These are phyloP conservation scores for Crotalus viridis DNA, from an alignment of 2,113 vertebrate genomes.

Conservation along the genomic window DNA sequence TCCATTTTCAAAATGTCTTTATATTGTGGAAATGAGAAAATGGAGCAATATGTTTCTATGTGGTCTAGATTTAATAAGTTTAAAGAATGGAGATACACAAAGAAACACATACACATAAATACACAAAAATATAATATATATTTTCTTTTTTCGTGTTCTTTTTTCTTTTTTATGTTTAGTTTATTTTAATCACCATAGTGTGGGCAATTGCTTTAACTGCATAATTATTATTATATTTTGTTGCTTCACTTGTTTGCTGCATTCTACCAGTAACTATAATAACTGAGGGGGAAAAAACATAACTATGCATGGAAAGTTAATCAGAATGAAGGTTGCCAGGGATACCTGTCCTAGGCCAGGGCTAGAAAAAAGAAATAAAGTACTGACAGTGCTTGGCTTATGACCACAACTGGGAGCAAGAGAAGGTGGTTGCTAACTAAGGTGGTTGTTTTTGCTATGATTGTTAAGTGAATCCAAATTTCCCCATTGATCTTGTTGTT, in stretches of 20 bases:
- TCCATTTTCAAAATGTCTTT: too few relatives aligned
- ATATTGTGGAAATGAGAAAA: too few relatives aligned
- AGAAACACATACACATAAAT: too few relatives aligned
- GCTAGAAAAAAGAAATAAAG: neutral
- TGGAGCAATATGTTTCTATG: too few relatives aligned
- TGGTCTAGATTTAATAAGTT: too few relatives aligned
- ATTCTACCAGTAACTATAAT: neutral
- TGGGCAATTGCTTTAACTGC: neutral
- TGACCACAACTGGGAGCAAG: too few relatives aligned
- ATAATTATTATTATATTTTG: neutral
- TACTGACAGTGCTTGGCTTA: neutral
- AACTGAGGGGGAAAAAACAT: neutral
- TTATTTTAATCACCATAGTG: neutral
- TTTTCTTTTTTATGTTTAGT: neutral
- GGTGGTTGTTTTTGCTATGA: too few relatives aligned
- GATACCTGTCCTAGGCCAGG: neutral
- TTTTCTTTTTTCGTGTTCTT: neutral
- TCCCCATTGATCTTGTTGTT: too few relatives aligned
- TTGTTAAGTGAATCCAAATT: too few relatives aligned
- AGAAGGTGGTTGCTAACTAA: too few relatives aligned
- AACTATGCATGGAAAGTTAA: neutral
- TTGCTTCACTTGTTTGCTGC: neutral
- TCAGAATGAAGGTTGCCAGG: neutral
- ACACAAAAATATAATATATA: neutral
- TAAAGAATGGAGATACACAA: too few relatives aligned